Conservation (phyloP, 2,113 vertebrate species). For the Uria lomvia region DNA sequence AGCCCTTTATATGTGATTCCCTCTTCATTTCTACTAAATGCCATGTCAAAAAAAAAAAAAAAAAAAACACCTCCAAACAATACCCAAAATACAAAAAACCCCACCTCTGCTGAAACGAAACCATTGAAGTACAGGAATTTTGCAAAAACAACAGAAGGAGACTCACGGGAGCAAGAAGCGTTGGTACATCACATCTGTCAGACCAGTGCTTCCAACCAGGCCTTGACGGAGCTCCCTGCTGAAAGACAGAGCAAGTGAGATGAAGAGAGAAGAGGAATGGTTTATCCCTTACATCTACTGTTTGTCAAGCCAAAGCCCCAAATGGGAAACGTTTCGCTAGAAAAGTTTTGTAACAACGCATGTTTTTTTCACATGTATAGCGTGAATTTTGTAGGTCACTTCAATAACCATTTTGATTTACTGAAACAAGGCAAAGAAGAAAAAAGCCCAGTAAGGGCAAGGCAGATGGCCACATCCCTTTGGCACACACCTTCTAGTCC, state of each 20-base stretch:
- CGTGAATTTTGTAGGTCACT: not conserved
- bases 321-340: not conserved
- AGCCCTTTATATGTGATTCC: not conserved
- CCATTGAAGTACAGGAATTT: not conserved
- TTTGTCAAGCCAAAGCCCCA: not conserved
- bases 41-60: not conserved
- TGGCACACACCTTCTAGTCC: slow-evolving; percentile 27
- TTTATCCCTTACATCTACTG: not conserved
- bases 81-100: not conserved
- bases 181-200: not conserved
- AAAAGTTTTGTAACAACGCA: not conserved
- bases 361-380: not conserved
- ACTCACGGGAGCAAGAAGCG: not conserved
- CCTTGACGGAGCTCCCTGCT: not conserved
- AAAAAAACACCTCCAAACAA: not conserved
- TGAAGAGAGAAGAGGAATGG: not conserved
- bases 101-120: not conserved
- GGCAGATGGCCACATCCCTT: not conserved
- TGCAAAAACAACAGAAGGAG: not conserved
- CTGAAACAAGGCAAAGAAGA: not conserved
- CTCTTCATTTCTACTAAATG: not conserved
- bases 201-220: not conserved
- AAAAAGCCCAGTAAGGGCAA: not conserved
- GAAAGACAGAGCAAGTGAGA: not conserved
- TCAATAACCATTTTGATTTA: not conserved